Evolutionary conservation across 2,888 invertebrate species (phyloP), one percentile per base, ranked within the genome.

Genomic region (Sussaba pulchella): DNA sequence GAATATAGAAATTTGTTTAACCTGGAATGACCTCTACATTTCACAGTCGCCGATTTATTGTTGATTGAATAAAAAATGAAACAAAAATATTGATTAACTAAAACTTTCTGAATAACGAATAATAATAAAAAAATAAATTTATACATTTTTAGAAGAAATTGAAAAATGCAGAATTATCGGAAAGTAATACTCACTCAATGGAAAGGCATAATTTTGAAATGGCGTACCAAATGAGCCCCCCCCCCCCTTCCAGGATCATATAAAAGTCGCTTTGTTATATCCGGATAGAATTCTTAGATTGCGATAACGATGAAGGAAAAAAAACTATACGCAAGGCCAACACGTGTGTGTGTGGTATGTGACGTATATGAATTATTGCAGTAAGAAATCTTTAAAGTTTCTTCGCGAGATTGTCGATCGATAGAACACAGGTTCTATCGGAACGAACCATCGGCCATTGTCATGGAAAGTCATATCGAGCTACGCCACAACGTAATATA

Each of bases 361-460:
- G 36, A 50, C n/a, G 6, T 36, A 19, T 59, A 39, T 39, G 59
- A 19, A 50, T 39, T 50, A 8, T 41, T 6, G 19, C 36, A 50
- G 39, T 59, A 59, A 31, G 36, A 12, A 66, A n/a, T 66, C 36
- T 26, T 9, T 14, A 4, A 19, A 36, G 36, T 8, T 17, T 19
- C 39, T 14, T 36, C 19, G 19, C 8, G 50, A 12, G 36, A 66
- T 17, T n/a, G 67, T 12, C 10, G 10, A 75, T 61, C 26, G 67
- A 75, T 61, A 50, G 69, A 50, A 24, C 17, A 59, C 21, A 36
- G 19, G 2, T 39, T 31, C 74, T 17, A 19, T n/a, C n/a, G n/a
- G n/a, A n/a, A 17, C 1, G 14, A 73, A 17, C 81, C 31, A 31
- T 84, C 41, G 79, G n/a, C 72, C 31, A 52, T 24, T 21, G 31